Evolutionary conservation across 1,140 invertebrate genomes (phyloP).

Genomic region (Sinonovacula constricta): DNA sequence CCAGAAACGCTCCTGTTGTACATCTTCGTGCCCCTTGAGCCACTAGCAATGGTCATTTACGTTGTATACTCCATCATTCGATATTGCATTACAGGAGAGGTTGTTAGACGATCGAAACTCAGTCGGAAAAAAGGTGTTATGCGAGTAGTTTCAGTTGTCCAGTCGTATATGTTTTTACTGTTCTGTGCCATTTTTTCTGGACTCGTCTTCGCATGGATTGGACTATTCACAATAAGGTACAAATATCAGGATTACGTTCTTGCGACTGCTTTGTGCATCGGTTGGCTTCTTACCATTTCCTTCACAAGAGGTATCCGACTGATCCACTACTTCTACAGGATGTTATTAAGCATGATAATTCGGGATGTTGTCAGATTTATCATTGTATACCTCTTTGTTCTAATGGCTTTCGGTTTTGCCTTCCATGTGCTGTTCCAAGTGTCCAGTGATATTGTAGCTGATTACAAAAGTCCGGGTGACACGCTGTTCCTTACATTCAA

Average conservation of each 20-base stretch:
- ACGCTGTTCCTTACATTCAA: slow-evolving; percentile 69
- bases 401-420: slow-evolving; percentile 72
- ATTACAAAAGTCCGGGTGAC: slow-evolving; percentile 56
- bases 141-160: slow-evolving; percentile 24
- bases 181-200: slow-evolving; percentile 57
- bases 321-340: slow-evolving; percentile 73
- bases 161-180: slow-evolving; percentile 38
- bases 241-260: slow-evolving; percentile 66
- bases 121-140: neutral
- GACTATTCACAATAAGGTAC: slow-evolving; percentile 53
- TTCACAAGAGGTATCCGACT: slow-evolving; percentile 71
- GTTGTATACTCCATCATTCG: slow-evolving; percentile 27
- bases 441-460: slow-evolving; percentile 38
- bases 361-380: slow-evolving; percentile 70
- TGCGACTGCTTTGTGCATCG: slow-evolving; percentile 63
- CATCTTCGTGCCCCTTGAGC: slow-evolving; percentile 62
- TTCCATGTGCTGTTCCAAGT: slow-evolving; percentile 68
- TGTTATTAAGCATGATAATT: slow-evolving; percentile 73
- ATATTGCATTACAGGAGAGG: slow-evolving; percentile 8
- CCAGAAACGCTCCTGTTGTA: slow-evolving; percentile 53
- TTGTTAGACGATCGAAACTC: slow-evolving; percentile 10
- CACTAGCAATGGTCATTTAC: slow-evolving; percentile 59
- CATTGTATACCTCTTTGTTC: slow-evolving; percentile 71
- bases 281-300: slow-evolving; percentile 70
- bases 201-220: slow-evolving; percentile 64